Percentiles rank a stretch among this genome's conserved stretches.
These are phyloP conservation scores for Chamaea fasciata DNA, from an alignment of 2,113 vertebrate genomes.

Conservation along the genomic window DNA sequence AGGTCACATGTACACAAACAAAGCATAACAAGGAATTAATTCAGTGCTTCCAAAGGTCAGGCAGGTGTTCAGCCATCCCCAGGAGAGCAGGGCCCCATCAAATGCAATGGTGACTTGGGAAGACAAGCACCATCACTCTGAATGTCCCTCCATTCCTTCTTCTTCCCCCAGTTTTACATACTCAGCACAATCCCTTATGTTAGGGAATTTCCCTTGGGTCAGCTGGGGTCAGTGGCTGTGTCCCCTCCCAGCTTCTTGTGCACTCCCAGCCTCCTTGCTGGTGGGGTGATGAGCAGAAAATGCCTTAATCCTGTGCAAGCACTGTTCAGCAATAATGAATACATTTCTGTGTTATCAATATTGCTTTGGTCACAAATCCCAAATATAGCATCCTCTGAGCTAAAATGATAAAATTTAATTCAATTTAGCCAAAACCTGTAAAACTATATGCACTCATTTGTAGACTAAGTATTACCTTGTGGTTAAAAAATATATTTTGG, in stretches of 20 bases:
- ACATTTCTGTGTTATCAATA: background rate
- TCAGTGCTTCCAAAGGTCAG: background rate
- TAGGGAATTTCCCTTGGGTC: background rate
- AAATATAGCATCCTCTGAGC: fast-evolving
- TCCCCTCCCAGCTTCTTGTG: background rate
- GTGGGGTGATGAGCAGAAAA: background rate
- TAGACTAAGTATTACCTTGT: background rate
- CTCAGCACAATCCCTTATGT: background rate
- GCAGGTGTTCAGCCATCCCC: background rate
- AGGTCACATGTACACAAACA: fast-evolving
- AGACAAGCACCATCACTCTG: fast-evolving
- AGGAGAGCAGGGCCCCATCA: background rate
- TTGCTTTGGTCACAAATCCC: background rate
- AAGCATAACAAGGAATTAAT: background rate
- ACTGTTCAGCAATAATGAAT: background rate
- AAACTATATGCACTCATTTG: background rate
- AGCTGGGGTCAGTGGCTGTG: background rate
- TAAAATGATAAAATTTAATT: background rate
- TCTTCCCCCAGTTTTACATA: background rate
- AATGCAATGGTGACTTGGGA: fast-evolving
- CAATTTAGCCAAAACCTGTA: background rate
- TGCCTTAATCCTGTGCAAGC: background rate
- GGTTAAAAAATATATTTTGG: background rate
- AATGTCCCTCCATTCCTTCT: fast-evolving
- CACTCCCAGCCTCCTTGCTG: fast-evolving